Evolutionary conservation across 2,113 vertebrate species (phyloP), one percentile per base, ranked within the genome.

Genomic region (Quiscalus mexicanus): DNA sequence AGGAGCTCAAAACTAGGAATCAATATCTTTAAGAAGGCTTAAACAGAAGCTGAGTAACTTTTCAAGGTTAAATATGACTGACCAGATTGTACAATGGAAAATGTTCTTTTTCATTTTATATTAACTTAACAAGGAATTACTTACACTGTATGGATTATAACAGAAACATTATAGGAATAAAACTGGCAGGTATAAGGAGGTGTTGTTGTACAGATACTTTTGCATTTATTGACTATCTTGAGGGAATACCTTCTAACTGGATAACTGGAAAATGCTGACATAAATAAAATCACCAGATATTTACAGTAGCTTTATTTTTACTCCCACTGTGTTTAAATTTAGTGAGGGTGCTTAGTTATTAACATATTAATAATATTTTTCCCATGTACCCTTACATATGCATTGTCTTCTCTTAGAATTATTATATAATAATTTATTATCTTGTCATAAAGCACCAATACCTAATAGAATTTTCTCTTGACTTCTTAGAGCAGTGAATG

Each of bases 361-460:
- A 84, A 17, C 5, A 45, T 12, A 4, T 37, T 55, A 60, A 49
- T 42, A 80, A 28, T 75, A 50, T 67, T 82, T 91, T 78, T 6
- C 21, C 9, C 1, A 3, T 63, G 41, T 41, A 50, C 5, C 4
- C 7, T 58, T 49, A 44, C 14, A 55, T 74, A 56, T 3, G 0
- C 13, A 49, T 93, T 64, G 3, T 1, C 1, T 58, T 2, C 10
- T 60, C 35, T 44, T 68, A 64, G 85, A 90, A 59, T 68, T 71
- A 31, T 67, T 83, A 25, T 86, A 9, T 53, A 16, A 14, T 58
- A 37, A 42, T 91, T 60, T 52, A 56, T 55, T 41, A 69, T 64
- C 45, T 58, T 69, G 22, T 30, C 41, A 52, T 53, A 79, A 73
- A 79, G 14, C 10, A 91, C 18, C 5, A 63, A 31, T 75, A 28